Evolutionary conservation across 2,888 invertebrate genomes (phyloP).

Genomic region (Drosophila colorata): DNA sequence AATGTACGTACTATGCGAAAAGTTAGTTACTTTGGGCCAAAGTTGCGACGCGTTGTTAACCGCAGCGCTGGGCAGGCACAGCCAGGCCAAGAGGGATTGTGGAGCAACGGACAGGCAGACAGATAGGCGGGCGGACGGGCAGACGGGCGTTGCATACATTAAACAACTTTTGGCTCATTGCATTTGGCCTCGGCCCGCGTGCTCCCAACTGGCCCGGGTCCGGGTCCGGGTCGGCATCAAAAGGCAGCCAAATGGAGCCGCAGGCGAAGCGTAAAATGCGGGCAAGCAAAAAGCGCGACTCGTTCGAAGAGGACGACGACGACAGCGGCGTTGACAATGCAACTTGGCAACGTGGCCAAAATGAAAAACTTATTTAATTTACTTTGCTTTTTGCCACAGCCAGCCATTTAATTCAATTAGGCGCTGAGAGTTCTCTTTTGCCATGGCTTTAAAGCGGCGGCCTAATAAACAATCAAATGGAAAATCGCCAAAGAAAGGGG

Average conservation of each 20-base stretch:
- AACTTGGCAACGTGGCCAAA: slow-evolving; percentile 75
- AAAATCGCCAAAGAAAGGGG: not conserved
- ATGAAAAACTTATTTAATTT: slow-evolving; percentile 84
- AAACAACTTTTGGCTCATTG: slow-evolving; percentile 83
- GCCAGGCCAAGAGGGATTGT: slow-evolving; percentile 12
- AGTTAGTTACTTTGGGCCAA: slow-evolving; percentile 69
- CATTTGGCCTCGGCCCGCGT: slow-evolving; percentile 53
- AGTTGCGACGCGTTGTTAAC: slow-evolving; percentile 79
- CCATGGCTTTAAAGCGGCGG: slow-evolving; percentile 40
- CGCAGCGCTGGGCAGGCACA: slow-evolving; percentile 50
- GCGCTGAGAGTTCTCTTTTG: slow-evolving; percentile 63
- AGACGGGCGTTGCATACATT: slow-evolving; percentile 77
- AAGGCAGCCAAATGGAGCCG: slow-evolving; percentile 70
- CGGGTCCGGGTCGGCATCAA: slow-evolving; percentile 56
- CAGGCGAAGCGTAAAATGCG: slow-evolving; percentile 79
- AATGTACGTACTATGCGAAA: slow-evolving; percentile 74
- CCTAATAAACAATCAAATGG: slow-evolving; percentile 51
- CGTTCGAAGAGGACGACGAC: slow-evolving; percentile 20
- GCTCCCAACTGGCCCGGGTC: slow-evolving; percentile 12
- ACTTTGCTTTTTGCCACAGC: slow-evolving; percentile 83
- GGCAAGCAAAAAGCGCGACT: slow-evolving; percentile 75
- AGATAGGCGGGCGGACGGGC: not conserved
- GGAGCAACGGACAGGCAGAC: slow-evolving; percentile 1
- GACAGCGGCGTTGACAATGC: slow-evolving; percentile 73
- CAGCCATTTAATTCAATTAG: slow-evolving; percentile 85